Percentiles rank a stretch among this genome's conserved stretches.
These are phyloP conservation scores for Choristoneura rosaceana DNA, from an alignment of 2,888 invertebrate species.

Conservation along the genomic window DNA sequence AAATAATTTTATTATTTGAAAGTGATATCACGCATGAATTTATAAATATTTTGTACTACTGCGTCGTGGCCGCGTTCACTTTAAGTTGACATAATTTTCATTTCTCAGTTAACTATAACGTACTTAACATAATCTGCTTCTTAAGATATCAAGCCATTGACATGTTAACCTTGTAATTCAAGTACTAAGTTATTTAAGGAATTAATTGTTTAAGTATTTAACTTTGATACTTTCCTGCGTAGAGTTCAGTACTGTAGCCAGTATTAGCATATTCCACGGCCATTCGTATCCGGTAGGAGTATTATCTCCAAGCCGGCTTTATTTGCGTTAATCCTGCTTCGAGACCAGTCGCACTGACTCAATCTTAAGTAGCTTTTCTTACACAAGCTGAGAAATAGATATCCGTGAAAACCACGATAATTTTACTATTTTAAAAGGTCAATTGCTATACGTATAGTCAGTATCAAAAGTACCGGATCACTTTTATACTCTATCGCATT, in stretches of 20 bases:
- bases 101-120: too few species aligned
- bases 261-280: conserved; percentile 33
- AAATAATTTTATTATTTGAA: too few species aligned
- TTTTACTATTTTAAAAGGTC: neutral
- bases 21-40: too few species aligned
- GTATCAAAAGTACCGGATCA: too few species aligned
- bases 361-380: conserved; percentile 32
- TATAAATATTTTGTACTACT: too few species aligned
- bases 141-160: neutral
- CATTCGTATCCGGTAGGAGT: conserved; percentile 27
- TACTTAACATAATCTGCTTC: neutral
- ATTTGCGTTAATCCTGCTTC: conserved; percentile 34
- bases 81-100: too few species aligned
- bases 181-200: too few species aligned
- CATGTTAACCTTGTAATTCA: too few species aligned
- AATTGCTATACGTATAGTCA: neutral
- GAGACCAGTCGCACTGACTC: conserved; percentile 26
- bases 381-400: conserved; percentile 3
- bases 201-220: too few species aligned
- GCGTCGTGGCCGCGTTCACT: too few species aligned
- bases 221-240: conserved; percentile 16
- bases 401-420: neutral
- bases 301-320: conserved; percentile 37
- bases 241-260: conserved; percentile 30
- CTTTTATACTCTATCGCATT: too few species aligned